Evolutionary conservation across 1,140 invertebrate species (phyloP).

Genomic region (Aphis gossypii): DNA sequence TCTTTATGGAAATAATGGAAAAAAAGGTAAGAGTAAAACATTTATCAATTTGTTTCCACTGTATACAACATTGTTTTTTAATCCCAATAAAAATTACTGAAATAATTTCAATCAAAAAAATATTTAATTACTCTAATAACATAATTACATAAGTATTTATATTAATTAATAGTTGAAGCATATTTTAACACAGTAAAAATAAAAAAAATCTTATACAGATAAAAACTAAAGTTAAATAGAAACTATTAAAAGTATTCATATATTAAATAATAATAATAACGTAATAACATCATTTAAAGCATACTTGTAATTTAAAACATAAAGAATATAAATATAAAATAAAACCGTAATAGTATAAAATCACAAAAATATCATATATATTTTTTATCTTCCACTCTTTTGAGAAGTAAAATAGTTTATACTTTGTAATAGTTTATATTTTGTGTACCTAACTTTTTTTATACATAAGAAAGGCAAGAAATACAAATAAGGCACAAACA

Average conservation of each 20-base stretch:
- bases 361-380: conserved; percentile 17
- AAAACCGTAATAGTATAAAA: conserved; percentile 10
- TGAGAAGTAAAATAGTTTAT: not conserved
- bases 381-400: not conserved
- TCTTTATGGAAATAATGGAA: too few relatives aligned
- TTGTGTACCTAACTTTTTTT: not conserved
- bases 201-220: not conserved
- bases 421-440: not conserved
- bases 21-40: not conserved
- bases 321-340: conserved; percentile 13
- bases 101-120: not conserved
- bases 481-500: conserved; percentile 37
- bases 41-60: not conserved
- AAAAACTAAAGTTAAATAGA: conserved; percentile 45
- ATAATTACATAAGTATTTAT: conserved; percentile 25
- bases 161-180: conserved; percentile 20
- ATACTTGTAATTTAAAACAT: conserved; percentile 25
- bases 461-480: not conserved
- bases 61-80: not conserved
- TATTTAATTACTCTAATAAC: conserved; percentile 31
- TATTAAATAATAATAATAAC: conserved; percentile 41
- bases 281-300: conserved; percentile 41
- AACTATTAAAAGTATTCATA: conserved; percentile 40
- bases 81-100: not conserved
- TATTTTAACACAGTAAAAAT: not conserved